These are phyloP conservation scores for Thunnus maccoyii DNA, from an alignment of 2,113 vertebrate genomes.

Conservation along the genomic window DNA sequence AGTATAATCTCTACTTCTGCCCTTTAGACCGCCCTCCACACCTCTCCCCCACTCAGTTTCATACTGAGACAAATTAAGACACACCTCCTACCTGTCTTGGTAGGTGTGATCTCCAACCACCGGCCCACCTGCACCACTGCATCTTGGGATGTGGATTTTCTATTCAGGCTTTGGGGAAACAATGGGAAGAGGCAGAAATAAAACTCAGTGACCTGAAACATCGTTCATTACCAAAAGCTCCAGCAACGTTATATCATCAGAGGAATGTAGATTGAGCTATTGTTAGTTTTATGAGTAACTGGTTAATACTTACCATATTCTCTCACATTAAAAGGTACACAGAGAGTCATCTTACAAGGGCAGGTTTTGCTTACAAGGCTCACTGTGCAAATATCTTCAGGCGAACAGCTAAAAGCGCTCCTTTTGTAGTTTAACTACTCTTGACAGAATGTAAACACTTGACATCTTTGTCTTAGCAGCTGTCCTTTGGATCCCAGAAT, in stretches of 20 bases:
- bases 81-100: conserved; percentile 80
- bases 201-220: conserved; percentile 7
- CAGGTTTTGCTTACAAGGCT: conserved; percentile 33
- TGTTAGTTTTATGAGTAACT: not conserved
- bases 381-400: conserved; percentile 41
- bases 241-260: not conserved
- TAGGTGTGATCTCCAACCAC: conserved; percentile 77
- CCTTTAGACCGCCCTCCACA: conserved; percentile 63
- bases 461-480: conserved; percentile 43
- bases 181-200: conserved; percentile 27
- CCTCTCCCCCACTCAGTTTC: conserved; percentile 10
- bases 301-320: not conserved
- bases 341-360: not conserved
- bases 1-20: conserved; percentile 30
- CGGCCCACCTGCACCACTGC: conserved; percentile 83
- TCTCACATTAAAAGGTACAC: not conserved
- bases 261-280: not conserved
- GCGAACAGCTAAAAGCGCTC: conserved; percentile 46
- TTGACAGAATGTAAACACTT: conserved; percentile 44
- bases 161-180: conserved; percentile 23
- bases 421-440: conserved; percentile 11
- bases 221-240: not conserved
- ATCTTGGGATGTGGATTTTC: conserved; percentile 87
- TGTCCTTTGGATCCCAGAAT: conserved; percentile 59
- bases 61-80: conserved; percentile 55